These are phyloP conservation scores for Sesia apiformis DNA, from an alignment of 2,888 invertebrate genomes.

Conservation along the genomic window DNA sequence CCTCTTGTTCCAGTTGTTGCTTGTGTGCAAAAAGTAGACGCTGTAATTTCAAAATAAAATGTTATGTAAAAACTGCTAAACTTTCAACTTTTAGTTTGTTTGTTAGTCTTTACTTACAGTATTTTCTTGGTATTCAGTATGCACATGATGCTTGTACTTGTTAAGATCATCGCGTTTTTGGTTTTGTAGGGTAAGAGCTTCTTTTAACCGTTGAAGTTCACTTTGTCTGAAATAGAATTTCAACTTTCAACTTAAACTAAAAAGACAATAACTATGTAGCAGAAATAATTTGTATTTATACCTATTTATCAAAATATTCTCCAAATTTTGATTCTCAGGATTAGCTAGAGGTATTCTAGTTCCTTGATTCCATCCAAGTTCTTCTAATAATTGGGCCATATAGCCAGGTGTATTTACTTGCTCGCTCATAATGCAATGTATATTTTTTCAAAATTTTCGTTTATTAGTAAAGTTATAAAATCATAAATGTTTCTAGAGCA, in stretches of 20 bases:
- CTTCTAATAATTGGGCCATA: constrained; percentile 78
- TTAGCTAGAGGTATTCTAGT: constrained; percentile 87
- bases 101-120: constrained; percentile 26
- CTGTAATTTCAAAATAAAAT: constrained; percentile 36
- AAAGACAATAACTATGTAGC: neutral
- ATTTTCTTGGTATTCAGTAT: constrained; percentile 65
- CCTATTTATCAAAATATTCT: constrained; percentile 50
- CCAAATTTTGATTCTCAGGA: constrained; percentile 76
- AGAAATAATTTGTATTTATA: constrained; percentile 10
- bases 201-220: constrained; percentile 57
- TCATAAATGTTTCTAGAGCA: neutral
- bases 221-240: constrained; percentile 37
- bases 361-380: constrained; percentile 84
- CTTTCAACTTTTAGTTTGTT: neutral
- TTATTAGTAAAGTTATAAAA: neutral
- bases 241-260: neutral
- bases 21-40: constrained; percentile 80
- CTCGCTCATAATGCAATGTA: constrained; percentile 28
- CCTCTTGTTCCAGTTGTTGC: constrained; percentile 80
- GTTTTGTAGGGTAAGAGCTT: constrained; percentile 42
- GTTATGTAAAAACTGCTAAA: neutral
- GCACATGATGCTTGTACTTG: constrained; percentile 55
- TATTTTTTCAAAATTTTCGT: no score
- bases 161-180: constrained; percentile 56
- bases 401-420: constrained; percentile 42